Conservation (phyloP, 2,113 vertebrate species). For the Piaya cayana region DNA sequence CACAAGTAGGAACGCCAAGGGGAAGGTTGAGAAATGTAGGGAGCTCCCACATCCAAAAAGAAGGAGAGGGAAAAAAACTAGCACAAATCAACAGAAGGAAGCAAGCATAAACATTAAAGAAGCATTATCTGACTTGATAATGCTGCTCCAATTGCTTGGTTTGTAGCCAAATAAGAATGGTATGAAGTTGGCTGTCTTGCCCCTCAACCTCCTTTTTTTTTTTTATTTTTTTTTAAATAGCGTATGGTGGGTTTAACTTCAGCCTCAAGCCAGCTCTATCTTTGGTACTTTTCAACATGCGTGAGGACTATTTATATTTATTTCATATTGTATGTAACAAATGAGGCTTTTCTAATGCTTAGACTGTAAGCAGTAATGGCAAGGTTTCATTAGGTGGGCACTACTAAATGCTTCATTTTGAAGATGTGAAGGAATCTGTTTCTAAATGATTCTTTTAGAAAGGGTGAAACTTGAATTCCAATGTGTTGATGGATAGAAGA, state of each 20-base stretch:
- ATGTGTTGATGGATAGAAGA: not conserved
- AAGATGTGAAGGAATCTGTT: not conserved
- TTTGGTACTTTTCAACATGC: not conserved
- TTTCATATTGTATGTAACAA: not conserved
- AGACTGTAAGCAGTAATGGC: not conserved
- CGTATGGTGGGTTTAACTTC: not conserved
- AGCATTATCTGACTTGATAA: not conserved
- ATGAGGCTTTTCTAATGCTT: not conserved
- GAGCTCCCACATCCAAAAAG: rapidly evolving
- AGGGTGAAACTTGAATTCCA: not conserved
- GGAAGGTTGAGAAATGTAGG: not conserved
- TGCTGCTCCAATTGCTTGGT: not conserved
- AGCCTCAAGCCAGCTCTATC: not conserved
- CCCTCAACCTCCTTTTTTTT: not conserved
- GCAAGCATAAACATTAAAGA: not conserved
- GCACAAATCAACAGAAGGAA: too few relatives aligned
- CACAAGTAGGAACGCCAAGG: not conserved
- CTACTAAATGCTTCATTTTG: not conserved
- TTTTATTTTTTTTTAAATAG: not conserved
- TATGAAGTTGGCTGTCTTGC: not conserved
- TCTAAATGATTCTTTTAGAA: not conserved
- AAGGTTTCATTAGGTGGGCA: not conserved
- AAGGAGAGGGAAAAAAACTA: too few relatives aligned
- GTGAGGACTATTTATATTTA: not conserved
- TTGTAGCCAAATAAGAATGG: not conserved